phyloP scores from a whole-genome alignment of 2,888 invertebrate genomes.

The Drosophila peninsularis region DNA sequence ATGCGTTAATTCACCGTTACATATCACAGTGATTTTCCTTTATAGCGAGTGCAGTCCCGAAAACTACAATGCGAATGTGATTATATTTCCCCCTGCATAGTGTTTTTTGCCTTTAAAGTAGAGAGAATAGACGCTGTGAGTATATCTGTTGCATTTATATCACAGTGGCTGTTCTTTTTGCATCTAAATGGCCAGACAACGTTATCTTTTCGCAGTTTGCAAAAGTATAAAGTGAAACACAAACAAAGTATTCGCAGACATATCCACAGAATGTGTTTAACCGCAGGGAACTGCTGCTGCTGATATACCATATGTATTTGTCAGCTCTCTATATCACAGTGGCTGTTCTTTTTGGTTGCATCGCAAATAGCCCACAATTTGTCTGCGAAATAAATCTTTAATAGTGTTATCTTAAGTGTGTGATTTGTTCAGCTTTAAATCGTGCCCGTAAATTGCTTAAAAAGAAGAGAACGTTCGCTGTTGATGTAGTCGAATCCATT shows the following conservation, averaged over 20 bases:
- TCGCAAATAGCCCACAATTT: slow-evolving; percentile 53
- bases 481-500: slow-evolving; percentile 64
- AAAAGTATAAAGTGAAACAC: neutral
- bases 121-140: slow-evolving; percentile 79
- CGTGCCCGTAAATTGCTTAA: slow-evolving; percentile 55
- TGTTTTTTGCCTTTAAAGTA: slow-evolving; percentile 65
- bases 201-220: neutral
- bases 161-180: slow-evolving; percentile 84
- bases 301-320: slow-evolving; percentile 67
- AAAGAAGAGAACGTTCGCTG: slow-evolving; percentile 76
- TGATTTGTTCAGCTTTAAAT: slow-evolving; percentile 9
- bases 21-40: slow-evolving; percentile 85
- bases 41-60: slow-evolving; percentile 73
- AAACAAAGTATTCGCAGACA: slow-evolving; percentile 7
- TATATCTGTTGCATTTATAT: slow-evolving; percentile 68
- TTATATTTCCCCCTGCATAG: neutral
- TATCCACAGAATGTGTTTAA: slow-evolving; percentile 38
- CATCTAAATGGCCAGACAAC: slow-evolving; percentile 65
- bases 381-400: slow-evolving; percentile 12
- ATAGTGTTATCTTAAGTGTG: slow-evolving; percentile 9
- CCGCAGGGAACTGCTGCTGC: slow-evolving; percentile 80
- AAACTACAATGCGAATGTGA: slow-evolving; percentile 25
- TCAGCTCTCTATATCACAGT: slow-evolving; percentile 76
- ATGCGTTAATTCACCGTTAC: slow-evolving; percentile 70
- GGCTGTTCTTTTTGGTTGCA: slow-evolving; percentile 83